These are phyloP conservation scores for Falco columbarius DNA, from an alignment of 2,797 vertebrate species.

Conservation along the genomic window DNA sequence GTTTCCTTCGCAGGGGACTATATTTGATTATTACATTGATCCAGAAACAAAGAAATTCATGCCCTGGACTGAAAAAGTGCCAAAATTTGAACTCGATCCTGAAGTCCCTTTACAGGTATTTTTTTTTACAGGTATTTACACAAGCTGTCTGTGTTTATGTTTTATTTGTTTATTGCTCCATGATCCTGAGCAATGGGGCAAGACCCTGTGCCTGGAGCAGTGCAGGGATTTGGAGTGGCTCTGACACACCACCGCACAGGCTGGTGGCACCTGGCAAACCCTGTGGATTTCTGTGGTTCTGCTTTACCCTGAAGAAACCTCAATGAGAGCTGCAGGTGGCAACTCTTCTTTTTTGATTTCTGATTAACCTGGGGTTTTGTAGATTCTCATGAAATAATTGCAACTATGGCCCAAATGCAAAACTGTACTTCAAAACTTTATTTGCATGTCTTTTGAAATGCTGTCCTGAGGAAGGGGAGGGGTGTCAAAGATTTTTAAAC, in stretches of 20 bases:
- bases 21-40: slow-evolving; percentile 81
- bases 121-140: no score
- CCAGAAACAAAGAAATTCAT: slow-evolving; percentile 70
- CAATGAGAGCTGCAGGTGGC: not conserved
- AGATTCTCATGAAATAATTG: not conserved
- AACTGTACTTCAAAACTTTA: not conserved
- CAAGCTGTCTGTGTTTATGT: not conserved
- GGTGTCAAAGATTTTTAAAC: not conserved
- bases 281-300: rapidly evolving
- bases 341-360: not conserved
- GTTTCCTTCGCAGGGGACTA: slow-evolving; percentile 76
- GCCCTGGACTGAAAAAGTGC: slow-evolving; percentile 76
- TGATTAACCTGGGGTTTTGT: not conserved
- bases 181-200: not conserved
- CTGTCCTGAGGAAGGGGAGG: no score
- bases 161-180: not conserved
- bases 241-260: not conserved
- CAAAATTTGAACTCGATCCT: slow-evolving; percentile 67
- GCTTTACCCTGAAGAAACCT: not conserved
- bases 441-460: not conserved
- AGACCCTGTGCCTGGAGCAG: not conserved
- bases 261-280: not conserved
- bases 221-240: not conserved
- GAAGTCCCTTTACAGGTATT: slow-evolving; percentile 78
- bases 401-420: not conserved